Evolutionary conservation across 2,888 invertebrate genomes (phyloP), one percentile per base, ranked within the genome.

Genomic region (Phortica magna): DNA sequence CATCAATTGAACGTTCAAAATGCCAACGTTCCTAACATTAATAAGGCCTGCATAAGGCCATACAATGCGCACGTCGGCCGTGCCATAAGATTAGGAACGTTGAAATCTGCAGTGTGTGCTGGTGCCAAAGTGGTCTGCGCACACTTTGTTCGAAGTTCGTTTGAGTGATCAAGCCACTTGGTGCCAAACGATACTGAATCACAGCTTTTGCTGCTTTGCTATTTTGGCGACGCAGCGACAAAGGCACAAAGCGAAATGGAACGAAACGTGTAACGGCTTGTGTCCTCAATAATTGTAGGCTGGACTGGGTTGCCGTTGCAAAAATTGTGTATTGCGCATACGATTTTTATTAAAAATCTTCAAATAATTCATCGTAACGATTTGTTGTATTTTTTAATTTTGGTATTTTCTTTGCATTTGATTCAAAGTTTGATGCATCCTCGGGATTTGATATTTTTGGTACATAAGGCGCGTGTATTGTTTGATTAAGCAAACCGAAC

Each of bases 401-500:
- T 55, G 6, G 55, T 3, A n/a, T 55, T 14, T 55, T 12, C 14
- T 6, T 12, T 6, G 12, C 6, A 55, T 6, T 12, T 19, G 17
- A 19, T 59, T 59, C 59, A 14, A 59, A 59, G 22, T 59, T n/a
- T 9, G 59, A 59, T 19, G 17, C n/a, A 59, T 59, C 59, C 5
- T 59, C 59, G 6, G 59, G 14, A 59, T 17, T 17, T 2, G 6
- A 7, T 5, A 59, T 59, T 59, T 19, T 59, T 7, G 65, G 65
- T 41, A 65, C 10, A 65, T 65, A 65, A 2, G 65, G 65, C 9
- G 65, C 65, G 4, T 1, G n/a, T 14, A 41, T 9, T 41, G 10
- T 6, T 39, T 41, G 41, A n/a, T 65, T 65, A 39, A 65, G 65
- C n/a, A 65, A 17, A 17, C 14, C 65, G 17, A 41, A n/a, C 65